These are phyloP conservation scores for Hippoglossus stenolepis DNA, from an alignment of 2,113 vertebrate genomes.

Conservation along the genomic window DNA sequence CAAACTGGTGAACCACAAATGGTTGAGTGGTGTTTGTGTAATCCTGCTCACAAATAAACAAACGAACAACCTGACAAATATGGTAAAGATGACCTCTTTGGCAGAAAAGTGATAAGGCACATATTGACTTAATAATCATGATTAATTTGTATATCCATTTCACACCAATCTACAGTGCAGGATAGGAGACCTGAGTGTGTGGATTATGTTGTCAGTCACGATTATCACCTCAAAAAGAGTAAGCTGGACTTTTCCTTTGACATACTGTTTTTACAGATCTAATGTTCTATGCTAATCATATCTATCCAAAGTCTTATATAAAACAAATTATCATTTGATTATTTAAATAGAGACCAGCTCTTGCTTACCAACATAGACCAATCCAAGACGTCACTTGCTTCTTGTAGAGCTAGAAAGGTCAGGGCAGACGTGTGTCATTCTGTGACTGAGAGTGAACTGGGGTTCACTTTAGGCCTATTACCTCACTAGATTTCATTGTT, in stretches of 20 bases:
- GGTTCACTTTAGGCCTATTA: conserved; percentile 53
- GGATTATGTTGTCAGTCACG: not conserved
- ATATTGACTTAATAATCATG: not conserved
- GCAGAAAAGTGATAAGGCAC: not conserved
- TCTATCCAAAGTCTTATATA: not conserved
- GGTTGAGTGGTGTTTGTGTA: no score
- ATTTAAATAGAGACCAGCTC: not conserved
- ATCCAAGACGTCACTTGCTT: conserved; percentile 6
- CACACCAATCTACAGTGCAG: not conserved
- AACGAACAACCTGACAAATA: no score
- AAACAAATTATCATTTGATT: not conserved
- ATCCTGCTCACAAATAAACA: no score
- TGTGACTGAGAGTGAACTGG: not conserved
- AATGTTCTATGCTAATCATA: not conserved
- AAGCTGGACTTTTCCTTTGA: not conserved
- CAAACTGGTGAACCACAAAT: no score
- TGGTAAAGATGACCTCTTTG: no score
- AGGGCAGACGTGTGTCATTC: not conserved
- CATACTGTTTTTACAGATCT: not conserved
- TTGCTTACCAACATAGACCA: not conserved
- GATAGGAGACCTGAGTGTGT: not conserved
- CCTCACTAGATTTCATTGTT: conserved; percentile 55
- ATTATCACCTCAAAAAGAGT: not conserved
- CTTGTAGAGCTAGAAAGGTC: conserved; percentile 17
- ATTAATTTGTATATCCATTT: not conserved